Evolutionary conservation across 2,797 vertebrate genomes (phyloP), one percentile per base, ranked within the genome.

Genomic region (Lemur catta): DNA sequence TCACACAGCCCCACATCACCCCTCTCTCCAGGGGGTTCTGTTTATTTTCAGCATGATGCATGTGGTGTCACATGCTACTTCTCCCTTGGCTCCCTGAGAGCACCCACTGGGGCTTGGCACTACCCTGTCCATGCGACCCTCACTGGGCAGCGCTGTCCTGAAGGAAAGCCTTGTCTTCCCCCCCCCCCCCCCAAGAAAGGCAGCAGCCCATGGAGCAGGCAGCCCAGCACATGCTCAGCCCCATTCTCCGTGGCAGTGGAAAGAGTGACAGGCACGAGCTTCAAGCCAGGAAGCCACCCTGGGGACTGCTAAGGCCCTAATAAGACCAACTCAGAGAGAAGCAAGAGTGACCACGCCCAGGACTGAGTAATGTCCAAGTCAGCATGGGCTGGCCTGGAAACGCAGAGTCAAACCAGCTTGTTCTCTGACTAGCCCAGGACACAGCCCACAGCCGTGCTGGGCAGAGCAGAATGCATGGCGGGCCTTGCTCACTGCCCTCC

Each of bases 361-460:
- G 9, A 17, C 93, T 94, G 84, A 96, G 76, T 91, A 84, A 88
- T 6, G 10, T 11, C 35, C 11, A 4, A 18, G 65, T 61, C 92
- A 61, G 65, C 4, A 0, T 46, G 72, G 52, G 69, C 55, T 89
- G 82, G 48, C 82, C 46, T 88, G 85, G 81, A 91, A 84, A 84
- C 0, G 18, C 84, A 46, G 15, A 59, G 30, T 79, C 90, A 74
- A 69, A 41, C 50, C 72, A 33, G 26, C 74, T 12, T 41, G 41
- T 33, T 79, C 28, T 48, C 22, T 35, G 43, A 75, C 76, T 30
- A 69, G 43, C 55, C 0, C 50, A 22, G 17, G 6, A 38, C 78
- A 43, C 0, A 4, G 48, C 38, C 35, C 33, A 48, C 4, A 43
- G 65, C 63, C 41, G 43, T 50, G 38, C 61, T 2, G 12, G 80